phyloP scores from a whole-genome alignment of 1,140 invertebrate species.

The Trialeurodes vaporariorum region DNA sequence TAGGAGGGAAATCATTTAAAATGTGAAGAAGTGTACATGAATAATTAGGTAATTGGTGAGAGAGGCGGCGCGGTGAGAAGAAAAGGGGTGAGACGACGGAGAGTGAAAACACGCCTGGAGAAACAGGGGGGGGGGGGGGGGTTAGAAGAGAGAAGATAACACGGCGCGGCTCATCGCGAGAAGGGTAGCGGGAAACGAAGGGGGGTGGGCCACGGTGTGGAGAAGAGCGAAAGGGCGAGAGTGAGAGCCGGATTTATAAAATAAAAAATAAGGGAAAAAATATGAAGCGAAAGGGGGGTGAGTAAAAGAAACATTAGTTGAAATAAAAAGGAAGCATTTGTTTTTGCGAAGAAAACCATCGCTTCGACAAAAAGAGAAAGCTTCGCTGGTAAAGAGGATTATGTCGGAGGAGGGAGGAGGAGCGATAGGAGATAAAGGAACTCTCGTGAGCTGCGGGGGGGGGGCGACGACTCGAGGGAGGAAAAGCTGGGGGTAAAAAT shows the following conservation, averaged over 20 bases:
- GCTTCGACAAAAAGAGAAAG: conserved; percentile 4
- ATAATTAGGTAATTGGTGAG: conserved; percentile 16
- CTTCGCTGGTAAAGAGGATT: too few relatives aligned
- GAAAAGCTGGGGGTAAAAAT: not conserved
- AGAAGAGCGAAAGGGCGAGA: not conserved
- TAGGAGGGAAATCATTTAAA: conserved; percentile 7
- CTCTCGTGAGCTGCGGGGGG: conserved; percentile 18
- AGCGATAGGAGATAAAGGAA: conserved; percentile 11
- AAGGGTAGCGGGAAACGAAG: too few relatives aligned
- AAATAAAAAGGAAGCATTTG: not conserved
- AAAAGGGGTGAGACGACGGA: conserved; percentile 14
- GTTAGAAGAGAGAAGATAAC: conserved; percentile 4
- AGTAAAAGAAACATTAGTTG: conserved; percentile 8
- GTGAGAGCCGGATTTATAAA: not conserved
- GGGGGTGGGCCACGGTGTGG: not conserved
- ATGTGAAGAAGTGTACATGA: not conserved
- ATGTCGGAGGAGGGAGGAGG: conserved; percentile 5
- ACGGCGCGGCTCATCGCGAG: not conserved
- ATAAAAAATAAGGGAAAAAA: conserved; percentile 5
- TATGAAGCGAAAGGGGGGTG: conserved; percentile 8
- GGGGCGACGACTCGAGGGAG: conserved; percentile 32
- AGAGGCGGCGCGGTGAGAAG: conserved; percentile 14
- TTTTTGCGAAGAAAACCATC: conserved; percentile 7
- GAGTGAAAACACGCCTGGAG: conserved; percentile 12
- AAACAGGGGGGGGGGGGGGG: conserved; percentile 10